Evolutionary conservation across 2,888 invertebrate species (phyloP).

Genomic region (Tortrix viridana): DNA sequence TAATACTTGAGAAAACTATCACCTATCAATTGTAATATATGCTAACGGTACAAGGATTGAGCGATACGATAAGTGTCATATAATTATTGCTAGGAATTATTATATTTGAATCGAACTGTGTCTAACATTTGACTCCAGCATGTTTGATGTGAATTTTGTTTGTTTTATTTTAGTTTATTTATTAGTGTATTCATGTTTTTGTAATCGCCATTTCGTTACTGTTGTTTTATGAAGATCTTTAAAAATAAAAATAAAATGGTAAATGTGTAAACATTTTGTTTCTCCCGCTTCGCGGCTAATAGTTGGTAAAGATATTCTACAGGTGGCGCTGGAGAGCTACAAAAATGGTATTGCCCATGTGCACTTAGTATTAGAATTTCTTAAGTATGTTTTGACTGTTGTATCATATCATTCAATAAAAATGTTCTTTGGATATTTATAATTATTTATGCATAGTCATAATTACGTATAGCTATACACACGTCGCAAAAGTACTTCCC

Average conservation of each 20-base stretch:
- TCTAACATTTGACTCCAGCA: background rate
- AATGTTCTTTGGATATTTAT: constrained; percentile 52
- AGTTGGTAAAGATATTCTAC: background rate
- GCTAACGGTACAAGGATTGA: no score
- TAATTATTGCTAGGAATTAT: no score
- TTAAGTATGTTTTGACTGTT: constrained; percentile 48
- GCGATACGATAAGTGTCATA: no score
- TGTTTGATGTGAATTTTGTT: background rate
- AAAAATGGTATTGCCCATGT: constrained; percentile 74
- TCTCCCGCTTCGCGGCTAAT: constrained; percentile 20
- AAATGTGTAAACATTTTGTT: constrained; percentile 2
- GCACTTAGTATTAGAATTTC: constrained; percentile 53
- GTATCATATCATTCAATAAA: constrained; percentile 63
- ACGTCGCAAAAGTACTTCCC: constrained; percentile 65
- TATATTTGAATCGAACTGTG: no score
- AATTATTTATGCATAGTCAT: constrained; percentile 53
- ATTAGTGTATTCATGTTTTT: constrained; percentile 9
- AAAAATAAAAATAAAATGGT: background rate
- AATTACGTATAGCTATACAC: constrained; percentile 42
- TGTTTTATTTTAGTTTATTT: constrained; percentile 1
- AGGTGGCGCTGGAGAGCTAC: constrained; percentile 37
- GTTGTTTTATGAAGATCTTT: constrained; percentile 6
- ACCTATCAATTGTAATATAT: no score
- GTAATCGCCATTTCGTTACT: background rate
- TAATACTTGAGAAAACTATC: no score